phyloP scores from a whole-genome alignment of 1,140 invertebrate species.

The Leptopilina clavipes region DNA sequence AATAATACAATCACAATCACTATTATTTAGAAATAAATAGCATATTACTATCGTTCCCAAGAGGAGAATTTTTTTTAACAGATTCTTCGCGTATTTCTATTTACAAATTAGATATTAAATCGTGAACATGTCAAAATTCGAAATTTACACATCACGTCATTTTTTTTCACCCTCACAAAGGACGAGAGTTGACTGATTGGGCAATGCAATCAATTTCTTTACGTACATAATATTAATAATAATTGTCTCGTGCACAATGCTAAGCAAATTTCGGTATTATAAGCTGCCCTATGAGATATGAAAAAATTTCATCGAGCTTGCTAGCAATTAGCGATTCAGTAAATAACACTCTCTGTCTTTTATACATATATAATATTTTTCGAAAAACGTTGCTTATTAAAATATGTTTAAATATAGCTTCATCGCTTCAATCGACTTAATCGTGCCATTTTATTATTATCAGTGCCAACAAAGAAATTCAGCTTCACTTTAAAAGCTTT shows the following conservation, averaged over 20 bases:
- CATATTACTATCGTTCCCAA: conserved; percentile 45
- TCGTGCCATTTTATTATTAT: neutral
- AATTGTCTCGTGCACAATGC: conserved; percentile 17
- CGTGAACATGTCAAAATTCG: conserved; percentile 5
- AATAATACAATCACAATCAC: conserved; percentile 64
- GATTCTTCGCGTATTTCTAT: conserved; percentile 1
- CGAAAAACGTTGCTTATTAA: conserved; percentile 1
- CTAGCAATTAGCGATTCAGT: conserved; percentile 19
- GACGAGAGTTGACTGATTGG: conserved; percentile 18
- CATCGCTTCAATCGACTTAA: neutral
- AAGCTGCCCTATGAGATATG: conserved; percentile 15
- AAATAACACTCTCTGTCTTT: conserved; percentile 21
- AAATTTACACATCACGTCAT: conserved; percentile 23
- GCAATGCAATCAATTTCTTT: conserved; percentile 19
- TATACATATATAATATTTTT: neutral
- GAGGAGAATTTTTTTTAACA: conserved; percentile 12
- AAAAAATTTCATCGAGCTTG: conserved; percentile 23
- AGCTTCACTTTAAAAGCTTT: conserved; percentile 16
- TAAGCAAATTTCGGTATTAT: conserved; percentile 19
- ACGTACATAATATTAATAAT: conserved; percentile 7
- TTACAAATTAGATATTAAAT: conserved; percentile 26
- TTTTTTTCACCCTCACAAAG: neutral
- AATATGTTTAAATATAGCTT: conserved; percentile 18
- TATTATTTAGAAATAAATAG: conserved; percentile 63
- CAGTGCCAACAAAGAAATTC: conserved; percentile 16